Evolutionary conservation across 2,888 invertebrate species (phyloP).

Genomic region (Diachrysia chrysitis): DNA sequence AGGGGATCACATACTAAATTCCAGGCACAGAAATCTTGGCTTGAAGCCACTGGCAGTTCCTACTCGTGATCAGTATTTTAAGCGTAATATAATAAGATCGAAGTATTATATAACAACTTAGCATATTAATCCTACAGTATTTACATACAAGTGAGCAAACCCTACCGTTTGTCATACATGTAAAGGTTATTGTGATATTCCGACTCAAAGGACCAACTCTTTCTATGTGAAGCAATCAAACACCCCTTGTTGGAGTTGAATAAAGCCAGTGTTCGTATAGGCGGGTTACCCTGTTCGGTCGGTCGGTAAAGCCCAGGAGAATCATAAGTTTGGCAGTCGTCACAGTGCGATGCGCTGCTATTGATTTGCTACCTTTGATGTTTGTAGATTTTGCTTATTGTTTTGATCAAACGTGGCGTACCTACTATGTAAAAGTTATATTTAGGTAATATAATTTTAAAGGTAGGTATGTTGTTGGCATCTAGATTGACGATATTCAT

Average conservation of each 20-base stretch:
- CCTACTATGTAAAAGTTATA: neutral
- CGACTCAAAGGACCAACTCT: constrained; percentile 38
- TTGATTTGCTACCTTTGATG: constrained; percentile 49
- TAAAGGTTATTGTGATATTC: constrained; percentile 13
- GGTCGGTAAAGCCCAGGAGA: constrained; percentile 48
- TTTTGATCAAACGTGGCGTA: constrained; percentile 7
- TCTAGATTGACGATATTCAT: too few relatives aligned
- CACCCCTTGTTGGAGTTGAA: constrained; percentile 51
- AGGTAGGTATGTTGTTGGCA: too few relatives aligned
- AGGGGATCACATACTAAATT: neutral
- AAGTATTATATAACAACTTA: neutral
- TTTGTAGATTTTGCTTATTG: constrained; percentile 17
- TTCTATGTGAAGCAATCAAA: constrained; percentile 45
- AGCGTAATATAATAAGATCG: neutral
- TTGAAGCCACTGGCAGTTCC: neutral
- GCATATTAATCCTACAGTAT: too few relatives aligned
- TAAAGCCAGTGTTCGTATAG: constrained; percentile 38
- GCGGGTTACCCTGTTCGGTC: constrained; percentile 11
- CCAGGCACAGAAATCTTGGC: neutral
- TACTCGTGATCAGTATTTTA: neutral
- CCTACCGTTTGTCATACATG: neutral
- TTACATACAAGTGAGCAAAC: neutral
- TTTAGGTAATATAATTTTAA: too few relatives aligned
- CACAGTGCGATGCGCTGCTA: constrained; percentile 19
- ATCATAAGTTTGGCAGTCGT: constrained; percentile 44